A percentile compares a stretch with the other conserved stretches of the same genome.
These are phyloP conservation scores for Drosophila orosa DNA, from an alignment of 1,140 invertebrate genomes.

Conservation along the genomic window DNA sequence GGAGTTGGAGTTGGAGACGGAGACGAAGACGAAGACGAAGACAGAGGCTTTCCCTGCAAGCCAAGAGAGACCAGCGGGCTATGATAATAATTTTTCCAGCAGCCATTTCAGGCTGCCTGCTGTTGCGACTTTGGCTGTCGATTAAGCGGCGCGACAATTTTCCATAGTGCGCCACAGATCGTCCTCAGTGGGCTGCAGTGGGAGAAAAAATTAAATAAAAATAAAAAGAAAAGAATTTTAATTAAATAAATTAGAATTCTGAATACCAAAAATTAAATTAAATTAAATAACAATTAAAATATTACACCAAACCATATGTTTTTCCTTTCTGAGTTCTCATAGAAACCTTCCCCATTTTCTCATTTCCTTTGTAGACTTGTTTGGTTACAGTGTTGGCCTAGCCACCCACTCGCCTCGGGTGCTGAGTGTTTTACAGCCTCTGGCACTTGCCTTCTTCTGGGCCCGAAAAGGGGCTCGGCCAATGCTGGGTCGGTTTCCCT, in stretches of 20 bases:
- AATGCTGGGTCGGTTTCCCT: slow-evolving; percentile 7
- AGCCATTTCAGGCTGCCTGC: slow-evolving; percentile 44
- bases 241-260: neutral
- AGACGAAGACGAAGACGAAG: neutral
- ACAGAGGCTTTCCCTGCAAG: slow-evolving; percentile 49
- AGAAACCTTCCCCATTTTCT: neutral
- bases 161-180: slow-evolving; percentile 58
- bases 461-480: slow-evolving; percentile 36
- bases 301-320: neutral
- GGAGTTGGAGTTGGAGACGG: slow-evolving; percentile 11
- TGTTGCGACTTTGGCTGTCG: slow-evolving; percentile 58
- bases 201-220: neutral
- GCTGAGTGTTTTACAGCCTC: slow-evolving; percentile 79
- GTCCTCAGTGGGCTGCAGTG: slow-evolving; percentile 9
- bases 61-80: slow-evolving; percentile 36
- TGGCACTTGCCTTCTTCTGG: slow-evolving; percentile 68
- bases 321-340: neutral
- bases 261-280: neutral
- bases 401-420: slow-evolving; percentile 54
- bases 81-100: slow-evolving; percentile 78
- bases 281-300: neutral
- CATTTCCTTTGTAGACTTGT: neutral
- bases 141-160: slow-evolving; percentile 81
- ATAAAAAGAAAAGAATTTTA: neutral
- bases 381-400: slow-evolving; percentile 11